phyloP scores from a whole-genome alignment of 2,888 invertebrate genomes.

The Embidobia sp. region DNA sequence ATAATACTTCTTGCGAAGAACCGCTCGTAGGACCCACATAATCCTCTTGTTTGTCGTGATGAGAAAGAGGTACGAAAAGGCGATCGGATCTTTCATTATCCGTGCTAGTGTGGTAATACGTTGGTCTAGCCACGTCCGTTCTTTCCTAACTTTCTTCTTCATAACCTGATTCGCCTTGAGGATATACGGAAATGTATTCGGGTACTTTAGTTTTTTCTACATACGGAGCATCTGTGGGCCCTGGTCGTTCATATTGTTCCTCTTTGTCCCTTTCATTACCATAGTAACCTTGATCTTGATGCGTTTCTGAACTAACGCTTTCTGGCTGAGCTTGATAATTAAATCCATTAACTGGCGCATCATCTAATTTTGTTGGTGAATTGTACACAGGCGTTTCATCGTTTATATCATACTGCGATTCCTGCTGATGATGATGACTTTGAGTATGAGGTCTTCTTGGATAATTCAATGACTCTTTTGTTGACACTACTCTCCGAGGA shows the following conservation, averaged over 20 bases:
- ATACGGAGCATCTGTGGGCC: constrained; percentile 67
- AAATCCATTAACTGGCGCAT: constrained; percentile 74
- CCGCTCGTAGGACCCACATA: constrained; percentile 67
- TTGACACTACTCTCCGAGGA: constrained; percentile 33
- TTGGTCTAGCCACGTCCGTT: constrained; percentile 34
- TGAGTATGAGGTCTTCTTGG: constrained; percentile 42
- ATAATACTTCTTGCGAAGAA: constrained; percentile 65
- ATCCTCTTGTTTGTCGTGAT: constrained; percentile 69
- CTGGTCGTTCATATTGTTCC: constrained; percentile 64
- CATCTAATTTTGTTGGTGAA: constrained; percentile 65
- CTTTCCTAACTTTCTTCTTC: constrained; percentile 57
- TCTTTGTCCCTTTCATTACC: constrained; percentile 68
- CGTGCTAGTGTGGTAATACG: constrained; percentile 34
- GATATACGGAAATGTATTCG: constrained; percentile 68
- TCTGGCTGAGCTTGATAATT: constrained; percentile 72
- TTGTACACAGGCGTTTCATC: constrained; percentile 57
- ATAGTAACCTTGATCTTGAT: constrained; percentile 71
- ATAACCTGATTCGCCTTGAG: constrained; percentile 61
- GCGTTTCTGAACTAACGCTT: constrained; percentile 55
- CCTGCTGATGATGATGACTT: constrained; percentile 45
- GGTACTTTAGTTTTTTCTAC: constrained; percentile 62
- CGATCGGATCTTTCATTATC: constrained; percentile 63
- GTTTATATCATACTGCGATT: constrained; percentile 57
- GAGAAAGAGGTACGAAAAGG: constrained; percentile 68
- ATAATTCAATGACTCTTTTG: constrained; percentile 43